These are phyloP conservation scores for Bubo bubo DNA, from an alignment of 2,113 vertebrate species.

Conservation along the genomic window DNA sequence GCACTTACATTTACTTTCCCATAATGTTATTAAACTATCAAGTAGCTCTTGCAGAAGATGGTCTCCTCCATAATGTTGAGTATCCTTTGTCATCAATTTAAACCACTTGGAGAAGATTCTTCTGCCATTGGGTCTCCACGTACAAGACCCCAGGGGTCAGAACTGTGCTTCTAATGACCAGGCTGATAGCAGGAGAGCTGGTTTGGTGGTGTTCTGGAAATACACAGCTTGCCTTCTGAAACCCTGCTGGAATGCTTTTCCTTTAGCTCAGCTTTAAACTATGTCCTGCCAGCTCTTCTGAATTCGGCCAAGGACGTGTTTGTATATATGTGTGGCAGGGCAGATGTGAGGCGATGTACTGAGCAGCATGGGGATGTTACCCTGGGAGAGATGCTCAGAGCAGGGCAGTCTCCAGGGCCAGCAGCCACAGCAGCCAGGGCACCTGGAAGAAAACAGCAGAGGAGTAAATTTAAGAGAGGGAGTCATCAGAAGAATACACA, in stretches of 20 bases:
- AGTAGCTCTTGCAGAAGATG: background rate
- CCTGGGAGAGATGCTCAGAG: background rate
- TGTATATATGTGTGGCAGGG: background rate
- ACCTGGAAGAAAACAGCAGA: background rate
- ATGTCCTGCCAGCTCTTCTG: background rate
- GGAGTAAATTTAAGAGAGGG: background rate
- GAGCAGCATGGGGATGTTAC: background rate
- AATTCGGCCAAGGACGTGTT: background rate
- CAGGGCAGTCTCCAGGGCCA: background rate
- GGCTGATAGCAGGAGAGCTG: background rate
- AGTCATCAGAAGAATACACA: accelerated
- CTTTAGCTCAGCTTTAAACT: background rate
- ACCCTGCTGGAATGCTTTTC: background rate
- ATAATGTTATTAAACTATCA: background rate
- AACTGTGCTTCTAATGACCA: background rate
- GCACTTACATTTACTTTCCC: background rate
- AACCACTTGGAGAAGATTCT: background rate
- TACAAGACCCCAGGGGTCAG: background rate
- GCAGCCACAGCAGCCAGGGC: background rate
- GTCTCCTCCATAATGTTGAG: background rate
- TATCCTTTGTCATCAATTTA: background rate
- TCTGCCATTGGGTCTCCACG: background rate
- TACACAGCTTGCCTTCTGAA: background rate
- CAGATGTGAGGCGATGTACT: accelerated
- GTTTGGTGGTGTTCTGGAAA: background rate